Conservation (phyloP, 2,797 vertebrate species). For the Megaceryle alcyon region DNA sequence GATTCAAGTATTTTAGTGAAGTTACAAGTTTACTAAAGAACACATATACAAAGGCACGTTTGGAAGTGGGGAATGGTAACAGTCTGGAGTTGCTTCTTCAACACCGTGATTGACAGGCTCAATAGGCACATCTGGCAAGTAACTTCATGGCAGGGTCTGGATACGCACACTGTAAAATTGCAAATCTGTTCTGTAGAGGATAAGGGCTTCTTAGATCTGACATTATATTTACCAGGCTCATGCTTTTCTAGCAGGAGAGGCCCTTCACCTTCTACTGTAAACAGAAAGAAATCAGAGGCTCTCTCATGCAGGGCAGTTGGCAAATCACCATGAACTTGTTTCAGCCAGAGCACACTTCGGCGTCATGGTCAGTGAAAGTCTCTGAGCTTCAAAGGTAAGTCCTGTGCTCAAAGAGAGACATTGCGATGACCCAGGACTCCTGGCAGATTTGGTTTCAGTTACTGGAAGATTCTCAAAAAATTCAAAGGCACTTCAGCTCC, state of each 20-base stretch:
- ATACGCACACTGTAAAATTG: slow-evolving; percentile 44
- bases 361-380: slow-evolving; percentile 88
- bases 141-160: slow-evolving; percentile 39
- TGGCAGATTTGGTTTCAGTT: slow-evolving; percentile 90
- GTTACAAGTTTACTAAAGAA: background rate
- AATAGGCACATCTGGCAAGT: slow-evolving; percentile 69
- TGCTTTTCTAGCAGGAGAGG: slow-evolving; percentile 55
- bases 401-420: slow-evolving; percentile 88
- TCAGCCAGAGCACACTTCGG: slow-evolving; percentile 80
- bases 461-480: slow-evolving; percentile 81
- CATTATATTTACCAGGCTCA: slow-evolving; percentile 74
- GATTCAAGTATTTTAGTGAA: background rate
- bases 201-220: slow-evolving; percentile 74
- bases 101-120: slow-evolving; percentile 1
- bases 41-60: background rate
- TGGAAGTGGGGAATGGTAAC: background rate
- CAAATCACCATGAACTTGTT: slow-evolving; percentile 82
- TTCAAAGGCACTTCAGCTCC: slow-evolving; percentile 75
- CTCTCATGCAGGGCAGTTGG: slow-evolving; percentile 74
- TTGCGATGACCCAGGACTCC: slow-evolving; percentile 86
- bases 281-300: slow-evolving; percentile 77
- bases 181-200: slow-evolving; percentile 68
- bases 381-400: slow-evolving; percentile 84
- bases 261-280: slow-evolving; percentile 77
- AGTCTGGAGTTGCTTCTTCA: slow-evolving; percentile 19